Conservation (phyloP, 2,113 vertebrate genomes). For the Rana temporaria region DNA sequence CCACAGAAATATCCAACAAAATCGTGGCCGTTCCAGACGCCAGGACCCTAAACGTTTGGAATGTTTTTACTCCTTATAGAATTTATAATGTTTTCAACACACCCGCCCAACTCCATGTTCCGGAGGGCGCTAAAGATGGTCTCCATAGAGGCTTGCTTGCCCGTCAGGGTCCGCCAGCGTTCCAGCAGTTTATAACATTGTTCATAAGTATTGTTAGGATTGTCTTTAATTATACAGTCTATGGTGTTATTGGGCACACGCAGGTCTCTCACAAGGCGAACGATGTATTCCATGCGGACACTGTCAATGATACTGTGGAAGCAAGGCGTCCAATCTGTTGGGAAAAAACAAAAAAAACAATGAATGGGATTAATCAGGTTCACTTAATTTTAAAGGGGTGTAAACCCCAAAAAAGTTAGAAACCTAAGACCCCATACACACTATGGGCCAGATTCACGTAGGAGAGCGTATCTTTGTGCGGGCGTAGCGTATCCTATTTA, state of each 20-base stretch:
- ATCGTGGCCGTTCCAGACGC: too few relatives aligned
- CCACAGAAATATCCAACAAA: too few relatives aligned
- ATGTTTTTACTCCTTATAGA: not conserved
- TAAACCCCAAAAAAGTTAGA: too few relatives aligned
- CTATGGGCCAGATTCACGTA: too few relatives aligned
- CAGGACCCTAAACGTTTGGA: not conserved
- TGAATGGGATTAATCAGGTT: too few relatives aligned
- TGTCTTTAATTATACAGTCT: not conserved
- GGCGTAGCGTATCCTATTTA: too few relatives aligned
- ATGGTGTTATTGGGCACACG: slow-evolving; percentile 43
- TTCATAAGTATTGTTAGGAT: slow-evolving; percentile 33
- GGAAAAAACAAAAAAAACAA: slow-evolving; percentile 10
- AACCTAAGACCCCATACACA: too few relatives aligned
- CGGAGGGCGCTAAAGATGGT: slow-evolving; percentile 50
- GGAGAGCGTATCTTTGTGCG: too few relatives aligned
- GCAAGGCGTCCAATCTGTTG: slow-evolving; percentile 44
- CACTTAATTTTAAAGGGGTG: too few relatives aligned
- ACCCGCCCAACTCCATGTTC: not conserved
- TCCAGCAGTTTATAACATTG: slow-evolving; percentile 56
- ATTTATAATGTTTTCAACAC: slow-evolving; percentile 23
- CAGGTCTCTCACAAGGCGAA: not conserved
- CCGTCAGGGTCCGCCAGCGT: not conserved
- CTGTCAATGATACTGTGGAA: slow-evolving; percentile 23
- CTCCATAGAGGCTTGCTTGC: slow-evolving; percentile 47
- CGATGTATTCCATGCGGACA: not conserved